Evolutionary conservation across 2,888 invertebrate species (phyloP).

Genomic region (Conistra vaccinii): DNA sequence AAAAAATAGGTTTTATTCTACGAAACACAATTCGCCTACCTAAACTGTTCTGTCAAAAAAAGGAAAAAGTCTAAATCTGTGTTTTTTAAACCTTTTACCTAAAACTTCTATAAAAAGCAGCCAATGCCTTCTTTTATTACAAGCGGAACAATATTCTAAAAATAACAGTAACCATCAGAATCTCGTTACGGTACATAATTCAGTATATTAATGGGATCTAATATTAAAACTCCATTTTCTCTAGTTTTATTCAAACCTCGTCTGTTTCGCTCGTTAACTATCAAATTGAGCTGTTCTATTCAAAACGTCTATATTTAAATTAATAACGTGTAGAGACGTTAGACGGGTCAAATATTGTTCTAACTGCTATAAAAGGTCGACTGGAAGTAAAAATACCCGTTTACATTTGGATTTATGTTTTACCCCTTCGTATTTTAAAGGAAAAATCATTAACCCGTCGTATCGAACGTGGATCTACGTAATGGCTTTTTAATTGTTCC

Average conservation of each 20-base stretch:
- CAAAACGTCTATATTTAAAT: slow-evolving; percentile 16
- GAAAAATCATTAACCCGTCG: too few relatives aligned
- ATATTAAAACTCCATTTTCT: slow-evolving; percentile 51
- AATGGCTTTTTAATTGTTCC: too few relatives aligned
- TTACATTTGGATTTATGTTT: too few relatives aligned
- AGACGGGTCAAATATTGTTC: neutral
- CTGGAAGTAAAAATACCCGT: too few relatives aligned
- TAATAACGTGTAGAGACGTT: neutral
- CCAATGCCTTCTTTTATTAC: neutral
- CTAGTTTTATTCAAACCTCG: slow-evolving; percentile 5
- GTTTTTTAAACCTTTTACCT: too few relatives aligned
- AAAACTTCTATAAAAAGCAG: neutral
- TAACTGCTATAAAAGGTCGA: too few relatives aligned
- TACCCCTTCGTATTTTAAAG: too few relatives aligned
- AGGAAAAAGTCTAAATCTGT: too few relatives aligned
- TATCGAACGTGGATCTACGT: too few relatives aligned
- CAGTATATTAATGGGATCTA: slow-evolving; percentile 34
- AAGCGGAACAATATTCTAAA: slow-evolving; percentile 3
- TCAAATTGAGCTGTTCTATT: slow-evolving; percentile 28
- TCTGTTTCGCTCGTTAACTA: slow-evolving; percentile 24
- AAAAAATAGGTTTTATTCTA: too few relatives aligned
- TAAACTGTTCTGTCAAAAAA: too few relatives aligned
- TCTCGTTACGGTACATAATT: slow-evolving; percentile 45
- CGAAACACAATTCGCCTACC: too few relatives aligned
- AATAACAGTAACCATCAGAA: slow-evolving; percentile 39